Percentiles rank a stretch among this genome's conserved stretches.
These are phyloP conservation scores for Meles meles DNA, from an alignment of 2,113 vertebrate species.

Conservation along the genomic window DNA sequence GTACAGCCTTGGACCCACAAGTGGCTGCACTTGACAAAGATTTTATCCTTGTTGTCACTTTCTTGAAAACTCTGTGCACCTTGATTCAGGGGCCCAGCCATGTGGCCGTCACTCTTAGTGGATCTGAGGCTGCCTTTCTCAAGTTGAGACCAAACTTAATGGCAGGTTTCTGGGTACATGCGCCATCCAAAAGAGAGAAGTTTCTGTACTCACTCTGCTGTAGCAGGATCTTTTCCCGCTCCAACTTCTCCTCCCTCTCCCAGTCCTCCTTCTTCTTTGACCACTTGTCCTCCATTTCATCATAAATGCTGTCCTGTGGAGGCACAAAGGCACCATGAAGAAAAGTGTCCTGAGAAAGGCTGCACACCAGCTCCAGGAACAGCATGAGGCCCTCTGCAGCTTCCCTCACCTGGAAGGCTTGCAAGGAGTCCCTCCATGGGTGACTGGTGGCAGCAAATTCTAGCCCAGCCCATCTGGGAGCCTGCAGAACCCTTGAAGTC, in stretches of 20 bases:
- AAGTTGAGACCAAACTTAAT: neutral
- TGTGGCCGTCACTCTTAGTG: neutral
- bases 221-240: conserved; percentile 73
- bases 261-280: conserved; percentile 69
- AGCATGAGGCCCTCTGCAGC: neutral
- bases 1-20: neutral
- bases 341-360: neutral
- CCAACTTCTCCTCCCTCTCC: conserved; percentile 74
- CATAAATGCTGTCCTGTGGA: conserved; percentile 75
- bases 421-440: too few species aligned
- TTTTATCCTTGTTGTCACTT: neutral
- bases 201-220: conserved; percentile 74
- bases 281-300: conserved; percentile 81
- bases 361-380: neutral
- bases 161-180: neutral
- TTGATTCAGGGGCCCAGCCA: neutral
- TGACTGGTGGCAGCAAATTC: neutral
- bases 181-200: neutral
- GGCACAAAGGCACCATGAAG: neutral
- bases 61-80: neutral
- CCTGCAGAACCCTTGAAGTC: neutral
- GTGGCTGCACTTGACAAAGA: neutral
- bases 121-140: neutral
- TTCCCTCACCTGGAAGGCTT: neutral
- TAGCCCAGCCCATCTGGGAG: neutral